phyloP scores from a whole-genome alignment of 2,797 vertebrate species.

The Fundulus diaphanus region DNA sequence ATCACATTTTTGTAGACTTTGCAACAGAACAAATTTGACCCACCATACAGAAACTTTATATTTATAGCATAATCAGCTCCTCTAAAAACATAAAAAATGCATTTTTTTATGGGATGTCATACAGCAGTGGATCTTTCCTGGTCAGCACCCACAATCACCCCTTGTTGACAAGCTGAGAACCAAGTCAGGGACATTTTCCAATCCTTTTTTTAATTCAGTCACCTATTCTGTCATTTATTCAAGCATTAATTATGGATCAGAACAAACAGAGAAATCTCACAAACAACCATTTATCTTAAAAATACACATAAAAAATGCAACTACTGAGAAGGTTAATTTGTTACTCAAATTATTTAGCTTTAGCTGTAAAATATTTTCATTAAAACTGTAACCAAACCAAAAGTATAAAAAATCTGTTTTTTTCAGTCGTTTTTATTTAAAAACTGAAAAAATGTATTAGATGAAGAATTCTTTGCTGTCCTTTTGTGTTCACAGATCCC shows the following conservation, averaged over 20 bases:
- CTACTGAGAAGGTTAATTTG: too few species aligned
- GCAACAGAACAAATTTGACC: neutral
- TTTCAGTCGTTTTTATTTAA: too few species aligned
- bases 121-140: neutral
- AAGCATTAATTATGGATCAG: neutral
- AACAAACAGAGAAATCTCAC: neutral
- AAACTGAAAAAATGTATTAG: too few species aligned
- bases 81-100: neutral
- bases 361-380: too few species aligned
- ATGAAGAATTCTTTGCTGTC: too few species aligned
- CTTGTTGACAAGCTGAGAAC: neutral
- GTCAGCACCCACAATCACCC: neutral
- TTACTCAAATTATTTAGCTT: too few species aligned
- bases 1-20: neutral
- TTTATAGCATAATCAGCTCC: neutral
- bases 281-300: too few species aligned
- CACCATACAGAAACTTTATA: neutral
- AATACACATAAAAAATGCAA: neutral
- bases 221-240: neutral
- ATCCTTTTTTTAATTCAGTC: neutral
- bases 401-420: too few species aligned
- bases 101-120: neutral
- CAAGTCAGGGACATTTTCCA: neutral
- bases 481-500: too few species aligned
- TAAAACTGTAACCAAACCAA: too few species aligned